Conservation (phyloP, 2,797 vertebrate species). For the Syndactyla subalaris region DNA sequence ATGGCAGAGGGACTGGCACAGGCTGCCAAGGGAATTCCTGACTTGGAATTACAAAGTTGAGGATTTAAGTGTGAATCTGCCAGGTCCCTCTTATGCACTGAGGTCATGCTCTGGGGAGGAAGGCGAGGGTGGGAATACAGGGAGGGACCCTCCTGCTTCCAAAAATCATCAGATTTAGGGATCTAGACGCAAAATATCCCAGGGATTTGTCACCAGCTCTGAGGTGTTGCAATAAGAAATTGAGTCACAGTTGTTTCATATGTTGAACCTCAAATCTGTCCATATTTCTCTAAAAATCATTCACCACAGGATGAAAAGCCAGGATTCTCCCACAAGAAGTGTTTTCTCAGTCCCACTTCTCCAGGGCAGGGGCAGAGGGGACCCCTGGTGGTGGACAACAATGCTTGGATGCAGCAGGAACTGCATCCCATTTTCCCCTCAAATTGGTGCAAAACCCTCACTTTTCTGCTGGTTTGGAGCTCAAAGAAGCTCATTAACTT, state of each 20-base stretch:
- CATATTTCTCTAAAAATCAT: not conserved
- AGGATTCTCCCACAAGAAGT: not conserved
- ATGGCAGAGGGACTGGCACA: not conserved
- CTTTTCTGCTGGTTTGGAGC: not conserved
- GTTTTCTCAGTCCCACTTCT: not conserved
- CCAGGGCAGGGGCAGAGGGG: not conserved
- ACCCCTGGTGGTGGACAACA: not conserved
- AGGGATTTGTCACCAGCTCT: not conserved
- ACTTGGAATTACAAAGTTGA: not conserved
- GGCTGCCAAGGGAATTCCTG: not conserved
- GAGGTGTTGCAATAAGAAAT: not conserved
- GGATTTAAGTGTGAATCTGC: not conserved
- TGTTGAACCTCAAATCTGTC: not conserved
- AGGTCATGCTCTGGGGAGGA: not conserved
- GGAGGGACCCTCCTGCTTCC: not conserved
- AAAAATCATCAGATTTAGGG: not conserved
- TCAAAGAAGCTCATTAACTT: fast-evolving
- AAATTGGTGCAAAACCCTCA: fast-evolving
- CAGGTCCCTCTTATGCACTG: fast-evolving
- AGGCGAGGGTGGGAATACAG: not conserved
- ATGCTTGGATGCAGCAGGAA: fast-evolving
- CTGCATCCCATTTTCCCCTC: too few species aligned
- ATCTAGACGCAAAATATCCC: fast-evolving
- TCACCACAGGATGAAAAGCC: fast-evolving
- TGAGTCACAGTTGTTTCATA: fast-evolving